Evolutionary conservation across 2,797 vertebrate species (phyloP).

Genomic region (Coranthus polyacanthus): DNA sequence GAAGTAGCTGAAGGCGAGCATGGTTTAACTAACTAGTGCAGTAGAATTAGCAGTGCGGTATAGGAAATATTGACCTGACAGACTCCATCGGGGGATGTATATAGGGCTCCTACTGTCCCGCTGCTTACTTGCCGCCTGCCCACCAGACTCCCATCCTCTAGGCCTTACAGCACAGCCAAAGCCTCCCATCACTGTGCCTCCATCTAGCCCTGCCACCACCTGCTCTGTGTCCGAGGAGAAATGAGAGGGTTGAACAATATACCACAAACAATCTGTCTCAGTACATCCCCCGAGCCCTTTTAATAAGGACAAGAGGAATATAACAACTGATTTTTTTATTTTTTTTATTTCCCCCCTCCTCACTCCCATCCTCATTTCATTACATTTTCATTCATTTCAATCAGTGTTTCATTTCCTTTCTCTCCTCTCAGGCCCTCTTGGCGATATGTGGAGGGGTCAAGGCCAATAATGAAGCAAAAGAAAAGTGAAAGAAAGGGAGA

Average conservation of each 20-base stretch:
- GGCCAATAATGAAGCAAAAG: constrained; percentile 48
- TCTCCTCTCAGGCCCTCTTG: constrained; percentile 50
- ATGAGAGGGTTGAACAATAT: constrained; percentile 54
- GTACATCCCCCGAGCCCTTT: constrained; percentile 54
- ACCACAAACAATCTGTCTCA: constrained; percentile 61
- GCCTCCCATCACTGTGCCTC: constrained; percentile 30
- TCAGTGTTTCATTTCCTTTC: constrained; percentile 76
- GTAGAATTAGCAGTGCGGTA: constrained; percentile 56
- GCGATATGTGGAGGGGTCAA: constrained; percentile 69
- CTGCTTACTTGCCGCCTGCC: neutral
- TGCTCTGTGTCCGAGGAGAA: constrained; percentile 64
- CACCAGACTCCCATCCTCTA: constrained; percentile 8
- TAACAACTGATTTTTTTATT: constrained; percentile 52
- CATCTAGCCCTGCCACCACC: constrained; percentile 54
- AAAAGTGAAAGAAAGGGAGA: constrained; percentile 16
- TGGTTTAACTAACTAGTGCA: constrained; percentile 39
- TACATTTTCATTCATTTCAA: constrained; percentile 74
- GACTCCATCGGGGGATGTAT: constrained; percentile 40
- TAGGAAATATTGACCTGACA: constrained; percentile 69
- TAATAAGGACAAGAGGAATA: constrained; percentile 68
- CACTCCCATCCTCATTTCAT: constrained; percentile 52
- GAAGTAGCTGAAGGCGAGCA: constrained; percentile 34
- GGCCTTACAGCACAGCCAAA: constrained; percentile 10
- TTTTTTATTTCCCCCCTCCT: constrained; percentile 14
- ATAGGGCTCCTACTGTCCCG: constrained; percentile 21